Base-by-base conservation (phyloP, 2,888 invertebrate species). In the Aspidiotus destructor region DNA sequence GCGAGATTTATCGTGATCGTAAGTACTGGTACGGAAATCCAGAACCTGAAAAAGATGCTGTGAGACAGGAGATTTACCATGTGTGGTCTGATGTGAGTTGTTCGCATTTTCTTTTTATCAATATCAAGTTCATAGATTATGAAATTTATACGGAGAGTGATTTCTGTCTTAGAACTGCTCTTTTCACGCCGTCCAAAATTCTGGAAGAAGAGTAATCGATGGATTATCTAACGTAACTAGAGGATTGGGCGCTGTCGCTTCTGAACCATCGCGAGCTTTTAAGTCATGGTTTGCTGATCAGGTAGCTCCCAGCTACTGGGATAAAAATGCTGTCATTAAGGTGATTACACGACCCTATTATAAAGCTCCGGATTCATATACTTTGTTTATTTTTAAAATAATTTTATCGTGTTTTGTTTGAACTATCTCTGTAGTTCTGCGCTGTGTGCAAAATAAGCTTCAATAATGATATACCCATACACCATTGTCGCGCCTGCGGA, bases 11-110 rank as follows among this genome's bases (percentile, higher is more conserved):
- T 75, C 81, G 87, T 57, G 86, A 87, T 73, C 81, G 89, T 40
- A 85, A 89, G 75, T 86, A 85, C 76, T 91, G 89, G 90, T 89
- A 85, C 76, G 89, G 88, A 7, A 89, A 90, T 75, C 84, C 84
- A 73, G 82, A 84, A 71, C 87, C 88, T 0, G 87, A 87, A 75
- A 84, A 85, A 71, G 78, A 80, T 41, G 85, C 85, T 11, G 86
- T 88, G 13, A 76, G 83, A 70, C 80, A 82, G 8, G 86, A 87
- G 77, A 83, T 85, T 60, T 80, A 83, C 15, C 88, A 87, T 75
- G 82, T 87, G 16, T 88, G 87, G 88, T 82, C 82, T 71, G 84
- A 82, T 74, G 82, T 82, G 73, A 78, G 78, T 76, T 48, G 10
- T 48, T 11, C n/a, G 48, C 10, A 48, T 11, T 48, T 13, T 48